Conservation (phyloP, 2,888 invertebrate species). For the Polyommatus iphigenia region DNA sequence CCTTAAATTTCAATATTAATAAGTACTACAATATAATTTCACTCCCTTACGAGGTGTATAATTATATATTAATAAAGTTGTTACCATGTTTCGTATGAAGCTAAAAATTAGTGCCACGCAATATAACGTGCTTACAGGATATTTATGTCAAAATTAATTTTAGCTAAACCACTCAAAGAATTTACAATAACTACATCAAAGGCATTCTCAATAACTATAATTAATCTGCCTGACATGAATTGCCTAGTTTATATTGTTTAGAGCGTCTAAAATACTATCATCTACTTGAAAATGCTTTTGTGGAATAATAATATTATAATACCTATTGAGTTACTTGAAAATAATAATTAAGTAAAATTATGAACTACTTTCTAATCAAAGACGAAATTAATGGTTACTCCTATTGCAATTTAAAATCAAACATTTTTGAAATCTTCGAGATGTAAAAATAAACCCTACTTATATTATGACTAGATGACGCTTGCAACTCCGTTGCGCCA, state of each 20-base stretch:
- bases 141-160: constrained; percentile 30
- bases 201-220: constrained; percentile 41
- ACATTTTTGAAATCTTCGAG: too few relatives aligned
- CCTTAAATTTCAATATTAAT: neutral
- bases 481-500: too few relatives aligned
- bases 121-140: neutral
- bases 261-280: neutral
- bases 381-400: too few relatives aligned
- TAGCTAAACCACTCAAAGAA: constrained; percentile 38
- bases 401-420: too few relatives aligned
- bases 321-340: too few relatives aligned
- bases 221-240: constrained; percentile 37
- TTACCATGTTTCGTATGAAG: neutral
- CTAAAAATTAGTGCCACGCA: constrained; percentile 15
- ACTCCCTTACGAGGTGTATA: neutral
- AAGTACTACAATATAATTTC: neutral
- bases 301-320: too few relatives aligned
- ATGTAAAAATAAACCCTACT: too few relatives aligned
- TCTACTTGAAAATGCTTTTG: too few relatives aligned
- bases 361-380: too few relatives aligned
- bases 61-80: neutral
- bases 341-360: too few relatives aligned
- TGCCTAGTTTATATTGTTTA: constrained; percentile 22
- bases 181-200: constrained; percentile 42
- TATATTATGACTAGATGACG: too few relatives aligned